Percentiles rank a stretch among this genome's conserved stretches.
These are phyloP conservation scores for Hypomecis punctinalis DNA, from an alignment of 2,888 invertebrate genomes.

Conservation along the genomic window DNA sequence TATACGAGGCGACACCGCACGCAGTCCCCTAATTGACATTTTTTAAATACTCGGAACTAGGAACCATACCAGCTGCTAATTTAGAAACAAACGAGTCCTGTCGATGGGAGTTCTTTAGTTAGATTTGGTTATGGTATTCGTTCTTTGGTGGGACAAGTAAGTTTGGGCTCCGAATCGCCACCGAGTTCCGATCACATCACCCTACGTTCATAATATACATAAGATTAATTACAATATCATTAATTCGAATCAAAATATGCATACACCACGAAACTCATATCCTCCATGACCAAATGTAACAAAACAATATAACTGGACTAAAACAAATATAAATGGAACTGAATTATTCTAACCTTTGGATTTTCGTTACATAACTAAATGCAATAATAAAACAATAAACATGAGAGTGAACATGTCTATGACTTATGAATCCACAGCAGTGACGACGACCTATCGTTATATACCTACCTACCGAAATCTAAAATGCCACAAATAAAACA, in stretches of 20 bases:
- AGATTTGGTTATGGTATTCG: conserved; percentile 62
- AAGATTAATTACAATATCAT: conserved; percentile 28
- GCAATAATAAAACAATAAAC: conserved; percentile 77
- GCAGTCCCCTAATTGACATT: conserved; percentile 85
- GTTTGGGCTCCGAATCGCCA: conserved; percentile 49
- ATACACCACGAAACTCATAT: conserved; percentile 54
- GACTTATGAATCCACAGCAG: conserved; percentile 77
- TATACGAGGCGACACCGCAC: conserved; percentile 79
- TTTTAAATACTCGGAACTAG: conserved; percentile 82
- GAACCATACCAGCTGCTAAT: conserved; percentile 85
- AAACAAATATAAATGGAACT: conserved; percentile 59
- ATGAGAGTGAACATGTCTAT: conserved; percentile 78
- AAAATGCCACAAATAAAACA: conserved; percentile 67
- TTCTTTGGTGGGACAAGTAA: conserved; percentile 48
- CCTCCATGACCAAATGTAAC: conserved; percentile 65
- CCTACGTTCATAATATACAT: conserved; percentile 41
- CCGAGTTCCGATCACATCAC: conserved; percentile 44
- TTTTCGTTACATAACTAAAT: conserved; percentile 84
- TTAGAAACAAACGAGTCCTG: conserved; percentile 78
- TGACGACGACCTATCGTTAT: conserved; percentile 56
- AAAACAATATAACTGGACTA: conserved; percentile 61
- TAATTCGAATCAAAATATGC: conserved; percentile 36
- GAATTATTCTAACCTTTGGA: conserved; percentile 83
- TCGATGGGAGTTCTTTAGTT: conserved; percentile 62
- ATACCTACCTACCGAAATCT: conserved; percentile 56